Conservation (phyloP, 2,797 vertebrate genomes). For the Gymnothorax javanicus region DNA sequence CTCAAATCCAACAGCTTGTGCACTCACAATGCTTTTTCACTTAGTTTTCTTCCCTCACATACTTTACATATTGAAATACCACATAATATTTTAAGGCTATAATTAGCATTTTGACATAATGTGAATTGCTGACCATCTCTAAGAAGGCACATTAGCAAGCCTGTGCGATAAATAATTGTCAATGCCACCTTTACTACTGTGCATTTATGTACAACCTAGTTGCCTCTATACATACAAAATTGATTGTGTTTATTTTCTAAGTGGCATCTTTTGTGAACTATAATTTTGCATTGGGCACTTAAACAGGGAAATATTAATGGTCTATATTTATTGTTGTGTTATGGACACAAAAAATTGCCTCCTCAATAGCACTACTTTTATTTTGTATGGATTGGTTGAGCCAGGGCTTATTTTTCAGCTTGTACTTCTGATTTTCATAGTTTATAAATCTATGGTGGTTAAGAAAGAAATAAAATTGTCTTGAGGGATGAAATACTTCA, state of each 20-base stretch:
- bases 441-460: neutral
- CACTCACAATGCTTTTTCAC: neutral
- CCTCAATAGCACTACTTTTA: neutral
- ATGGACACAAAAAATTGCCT: neutral
- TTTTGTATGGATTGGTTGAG: neutral
- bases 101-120: neutral
- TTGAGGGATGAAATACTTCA: conserved; percentile 4
- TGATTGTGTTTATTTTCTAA: neutral
- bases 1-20: neutral
- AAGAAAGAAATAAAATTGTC: neutral
- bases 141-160: neutral
- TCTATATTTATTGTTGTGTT: neutral
- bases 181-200: neutral
- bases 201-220: too few relatives aligned
- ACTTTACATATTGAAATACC: neutral
- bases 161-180: neutral
- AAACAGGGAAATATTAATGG: neutral
- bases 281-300: neutral
- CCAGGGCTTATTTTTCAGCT: neutral
- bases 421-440: neutral
- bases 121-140: neutral
- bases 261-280: neutral
- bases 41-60: neutral
- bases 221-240: neutral
- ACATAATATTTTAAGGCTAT: neutral